These are phyloP conservation scores for Stenotaenia linearis DNA, from an alignment of 2,888 invertebrate species.

Conservation along the genomic window DNA sequence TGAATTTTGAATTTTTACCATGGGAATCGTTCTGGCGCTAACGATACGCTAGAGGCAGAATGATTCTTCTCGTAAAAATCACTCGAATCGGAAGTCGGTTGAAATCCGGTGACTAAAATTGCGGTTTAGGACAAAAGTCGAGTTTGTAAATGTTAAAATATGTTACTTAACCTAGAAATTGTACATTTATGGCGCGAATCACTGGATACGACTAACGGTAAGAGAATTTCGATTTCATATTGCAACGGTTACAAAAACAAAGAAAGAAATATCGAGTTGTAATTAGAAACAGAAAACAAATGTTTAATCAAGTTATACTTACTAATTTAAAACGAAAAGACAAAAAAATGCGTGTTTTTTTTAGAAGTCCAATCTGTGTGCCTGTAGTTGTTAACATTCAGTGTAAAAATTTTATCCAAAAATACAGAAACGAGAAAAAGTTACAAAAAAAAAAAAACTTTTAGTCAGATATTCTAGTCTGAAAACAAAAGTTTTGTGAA, in stretches of 20 bases:
- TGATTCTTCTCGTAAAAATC: background rate
- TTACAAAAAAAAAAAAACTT: background rate
- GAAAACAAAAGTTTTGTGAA: background rate
- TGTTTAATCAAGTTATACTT: background rate
- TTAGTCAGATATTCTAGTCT: slow-evolving; percentile 9
- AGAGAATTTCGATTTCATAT: no score
- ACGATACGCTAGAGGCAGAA: background rate
- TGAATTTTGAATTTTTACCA: background rate
- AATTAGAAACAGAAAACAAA: background rate
- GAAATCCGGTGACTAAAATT: no score
- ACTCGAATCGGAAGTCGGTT: background rate
- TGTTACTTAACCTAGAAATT: no score
- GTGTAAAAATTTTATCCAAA: background rate
- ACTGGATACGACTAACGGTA: no score
- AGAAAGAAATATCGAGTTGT: background rate
- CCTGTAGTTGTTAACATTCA: background rate
- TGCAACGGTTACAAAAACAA: background rate
- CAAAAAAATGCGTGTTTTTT: background rate
- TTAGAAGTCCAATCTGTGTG: background rate
- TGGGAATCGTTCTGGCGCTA: background rate
- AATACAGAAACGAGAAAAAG: background rate
- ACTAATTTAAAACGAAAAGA: background rate
- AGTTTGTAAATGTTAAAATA: no score
- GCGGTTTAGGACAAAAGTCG: no score
- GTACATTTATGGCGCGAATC: no score